Evolutionary conservation across 2,888 invertebrate species (phyloP), one percentile per base, ranked within the genome.

Genomic region (Branchellion lobata): DNA sequence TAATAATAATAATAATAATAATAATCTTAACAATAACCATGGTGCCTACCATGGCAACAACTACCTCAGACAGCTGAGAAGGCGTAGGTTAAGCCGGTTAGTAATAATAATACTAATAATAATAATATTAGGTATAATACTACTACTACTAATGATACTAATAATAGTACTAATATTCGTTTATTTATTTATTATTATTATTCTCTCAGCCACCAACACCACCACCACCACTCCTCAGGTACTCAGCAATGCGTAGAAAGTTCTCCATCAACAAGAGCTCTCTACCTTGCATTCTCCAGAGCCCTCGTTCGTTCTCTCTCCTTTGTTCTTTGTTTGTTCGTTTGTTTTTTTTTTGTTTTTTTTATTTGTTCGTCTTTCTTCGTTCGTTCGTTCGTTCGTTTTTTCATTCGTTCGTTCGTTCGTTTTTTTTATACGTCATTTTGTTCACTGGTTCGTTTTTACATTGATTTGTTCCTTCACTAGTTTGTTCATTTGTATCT

Each of bases 261-360:
- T 57, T 57, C n/a, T 57, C 61, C 61, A 18, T 8, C n/a, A 57
- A 57, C 61, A n/a, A 18, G 61, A 8, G 3, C 61, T 14, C 24
- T 18, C 61, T 57, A 14, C 61, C 61, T n/a, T 57, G 61, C 61
- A 57, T 57, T n/a, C 21, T 57, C 24, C 61, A 57, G 61, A 57
- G 61, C 21, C 61, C 61, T 24, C 3, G 61, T 57, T n/a, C 5
- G 61, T 24, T 8, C 40, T 40, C n/a, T n/a, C n/a, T n/a, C n/a
- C n/a, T n/a, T n/a, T n/a, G n/a, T n/a, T n/a, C n/a, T n/a, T n/a
- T n/a, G n/a, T n/a, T n/a, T n/a, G n/a, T n/a, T n/a, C n/a, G n/a
- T n/a, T n/a, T n/a, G n/a, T n/a, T n/a, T n/a, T n/a, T n/a, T n/a
- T n/a, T n/a, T n/a, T n/a, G n/a, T n/a, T n/a, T n/a, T n/a, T n/a